phyloP scores from a whole-genome alignment of 2,888 invertebrate species.

The Latrodectus elegans region DNA sequence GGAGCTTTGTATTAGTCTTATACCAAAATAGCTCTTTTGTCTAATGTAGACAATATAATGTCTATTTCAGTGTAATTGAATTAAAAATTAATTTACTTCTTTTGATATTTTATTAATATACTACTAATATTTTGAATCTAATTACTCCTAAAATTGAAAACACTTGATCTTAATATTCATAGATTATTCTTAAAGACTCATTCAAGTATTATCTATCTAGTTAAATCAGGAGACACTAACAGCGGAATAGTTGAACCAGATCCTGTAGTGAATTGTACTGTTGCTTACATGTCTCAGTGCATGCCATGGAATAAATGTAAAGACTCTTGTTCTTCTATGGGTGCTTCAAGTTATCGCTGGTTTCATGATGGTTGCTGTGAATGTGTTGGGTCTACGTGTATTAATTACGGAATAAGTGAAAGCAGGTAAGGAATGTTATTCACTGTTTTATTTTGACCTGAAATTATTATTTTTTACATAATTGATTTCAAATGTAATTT shows the following conservation, averaged over 20 bases:
- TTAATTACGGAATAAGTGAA: slow-evolving; percentile 91
- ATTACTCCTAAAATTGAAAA: too few species aligned
- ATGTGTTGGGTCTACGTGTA: slow-evolving; percentile 90
- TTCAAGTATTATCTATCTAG: neutral
- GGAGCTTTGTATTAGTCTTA: too few species aligned
- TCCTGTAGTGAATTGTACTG: slow-evolving; percentile 86
- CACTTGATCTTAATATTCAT: too few species aligned
- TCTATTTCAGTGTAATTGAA: too few species aligned
- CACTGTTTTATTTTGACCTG: neutral
- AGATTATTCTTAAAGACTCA: too few species aligned
- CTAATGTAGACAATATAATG: too few species aligned
- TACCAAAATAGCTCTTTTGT: too few species aligned
- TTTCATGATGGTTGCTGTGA: slow-evolving; percentile 96
- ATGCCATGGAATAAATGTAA: slow-evolving; percentile 91
- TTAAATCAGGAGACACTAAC: slow-evolving; percentile 30
- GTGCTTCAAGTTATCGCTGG: slow-evolving; percentile 89
- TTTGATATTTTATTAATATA: too few species aligned
- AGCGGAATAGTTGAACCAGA: neutral
- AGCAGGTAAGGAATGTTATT: slow-evolving; percentile 79
- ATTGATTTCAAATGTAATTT: too few species aligned
- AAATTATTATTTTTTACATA: too few species aligned
- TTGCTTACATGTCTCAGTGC: slow-evolving; percentile 91
- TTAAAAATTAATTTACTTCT: too few species aligned
- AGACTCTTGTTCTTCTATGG: slow-evolving; percentile 87
- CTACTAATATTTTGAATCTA: too few species aligned